phyloP scores from a whole-genome alignment of 2,113 vertebrate genomes.

The Natator depressus region DNA sequence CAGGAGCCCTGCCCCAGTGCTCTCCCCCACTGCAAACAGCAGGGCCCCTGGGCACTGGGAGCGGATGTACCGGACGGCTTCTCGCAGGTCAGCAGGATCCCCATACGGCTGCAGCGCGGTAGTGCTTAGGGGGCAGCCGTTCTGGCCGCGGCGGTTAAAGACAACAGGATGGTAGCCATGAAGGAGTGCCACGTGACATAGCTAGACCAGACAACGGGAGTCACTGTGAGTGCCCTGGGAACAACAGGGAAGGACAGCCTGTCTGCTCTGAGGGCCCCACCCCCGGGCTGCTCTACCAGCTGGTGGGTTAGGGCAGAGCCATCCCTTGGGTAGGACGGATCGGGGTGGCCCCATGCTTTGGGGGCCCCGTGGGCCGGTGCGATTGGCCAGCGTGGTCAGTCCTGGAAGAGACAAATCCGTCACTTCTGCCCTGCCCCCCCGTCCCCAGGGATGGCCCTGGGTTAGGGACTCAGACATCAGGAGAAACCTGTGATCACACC shows the following conservation, averaged over 20 bases:
- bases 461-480: not conserved
- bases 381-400: too few relatives aligned
- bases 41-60: conserved; percentile 80
- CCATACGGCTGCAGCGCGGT: conserved; percentile 86
- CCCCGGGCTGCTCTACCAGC: not conserved
- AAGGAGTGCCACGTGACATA: conserved; percentile 81
- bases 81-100: conserved; percentile 83
- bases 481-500: not conserved
- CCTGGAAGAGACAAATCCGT: too few relatives aligned
- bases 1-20: conserved; percentile 85
- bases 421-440: too few relatives aligned
- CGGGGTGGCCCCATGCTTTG: too few relatives aligned
- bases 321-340: too few relatives aligned
- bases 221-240: not conserved
- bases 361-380: too few relatives aligned
- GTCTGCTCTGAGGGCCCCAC: too few relatives aligned
- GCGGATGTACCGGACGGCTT: conserved; percentile 84
- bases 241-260: not conserved
- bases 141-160: conserved; percentile 88
- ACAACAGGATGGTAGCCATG: conserved; percentile 85
- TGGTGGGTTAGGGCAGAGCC: not conserved
- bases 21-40: conserved; percentile 84
- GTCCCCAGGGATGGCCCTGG: not conserved
- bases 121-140: conserved; percentile 85
- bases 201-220: conserved; percentile 49